A percentile compares a stretch with the other conserved stretches of the same genome.
Conservation (phyloP, 2,113 vertebrate genomes). For the Chaetops frenatus region DNA sequence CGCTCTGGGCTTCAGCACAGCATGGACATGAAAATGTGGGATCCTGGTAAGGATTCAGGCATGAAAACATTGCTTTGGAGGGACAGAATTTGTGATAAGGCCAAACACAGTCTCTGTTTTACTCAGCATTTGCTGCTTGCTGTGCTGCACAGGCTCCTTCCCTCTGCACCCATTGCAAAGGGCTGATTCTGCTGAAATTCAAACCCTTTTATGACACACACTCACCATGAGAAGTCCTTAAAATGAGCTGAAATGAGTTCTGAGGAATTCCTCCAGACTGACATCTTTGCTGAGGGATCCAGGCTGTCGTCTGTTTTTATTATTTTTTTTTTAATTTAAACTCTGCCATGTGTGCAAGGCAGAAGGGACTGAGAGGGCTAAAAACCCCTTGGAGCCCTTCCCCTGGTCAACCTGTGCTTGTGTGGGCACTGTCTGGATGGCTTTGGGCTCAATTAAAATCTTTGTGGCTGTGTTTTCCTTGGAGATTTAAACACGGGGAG, state of each 20-base stretch:
- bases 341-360: not conserved
- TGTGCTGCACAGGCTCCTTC: not conserved
- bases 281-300: not conserved
- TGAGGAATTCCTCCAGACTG: not conserved
- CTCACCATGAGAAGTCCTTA: not conserved
- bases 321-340: not conserved
- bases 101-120: rapidly evolving
- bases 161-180: not conserved
- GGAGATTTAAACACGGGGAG: not conserved
- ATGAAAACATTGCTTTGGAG: not conserved
- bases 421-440: not conserved
- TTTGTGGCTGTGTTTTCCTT: not conserved
- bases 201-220: rapidly evolving
- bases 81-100: not conserved
- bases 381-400: not conserved
- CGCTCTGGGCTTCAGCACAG: not conserved
- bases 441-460: not conserved
- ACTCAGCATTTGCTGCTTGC: not conserved
- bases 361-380: not conserved
- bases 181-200: not conserved
- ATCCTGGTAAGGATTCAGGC: not conserved
- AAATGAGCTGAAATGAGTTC: not conserved
- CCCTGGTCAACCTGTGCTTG: no score
- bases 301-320: not conserved
- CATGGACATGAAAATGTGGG: not conserved